These are phyloP conservation scores for Lithodes maja DNA, from an alignment of 2,888 invertebrate genomes.

Conservation along the genomic window DNA sequence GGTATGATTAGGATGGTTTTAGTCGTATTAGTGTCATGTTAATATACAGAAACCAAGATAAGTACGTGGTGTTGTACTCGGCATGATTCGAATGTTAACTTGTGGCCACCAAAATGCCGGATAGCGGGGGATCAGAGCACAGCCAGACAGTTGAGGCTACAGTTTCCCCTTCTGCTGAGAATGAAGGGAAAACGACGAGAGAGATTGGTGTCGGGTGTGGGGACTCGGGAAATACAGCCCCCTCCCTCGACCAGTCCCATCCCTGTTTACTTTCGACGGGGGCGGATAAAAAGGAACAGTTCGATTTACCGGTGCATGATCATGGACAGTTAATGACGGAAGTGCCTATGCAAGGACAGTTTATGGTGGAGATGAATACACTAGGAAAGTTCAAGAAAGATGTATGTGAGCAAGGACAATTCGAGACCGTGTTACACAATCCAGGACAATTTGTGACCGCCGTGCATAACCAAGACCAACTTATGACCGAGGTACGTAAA, in stretches of 20 bases:
- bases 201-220: constrained; percentile 36
- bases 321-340: too few species aligned
- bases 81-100: not conserved
- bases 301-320: too few species aligned
- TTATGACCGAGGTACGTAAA: constrained; percentile 35
- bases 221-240: not conserved
- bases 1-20: too few species aligned
- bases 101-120: constrained; percentile 31
- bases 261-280: too few species aligned
- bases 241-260: not conserved
- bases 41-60: not conserved
- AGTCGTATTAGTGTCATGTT: not conserved
- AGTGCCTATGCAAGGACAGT: too few species aligned
- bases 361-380: too few species aligned
- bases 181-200: constrained; percentile 14
- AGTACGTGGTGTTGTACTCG: not conserved
- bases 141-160: constrained; percentile 3
- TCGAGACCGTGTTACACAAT: too few species aligned
- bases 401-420: too few species aligned
- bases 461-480: too few species aligned
- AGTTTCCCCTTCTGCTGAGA: constrained; percentile 5
- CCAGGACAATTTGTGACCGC: too few species aligned
- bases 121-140: constrained; percentile 37
- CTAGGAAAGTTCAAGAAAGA: too few species aligned
- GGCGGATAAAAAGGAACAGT: too few species aligned